Percentiles rank a stretch among this genome's conserved stretches.
These are phyloP conservation scores for Andrena praecox DNA, from an alignment of 2,888 invertebrate species.

Conservation along the genomic window DNA sequence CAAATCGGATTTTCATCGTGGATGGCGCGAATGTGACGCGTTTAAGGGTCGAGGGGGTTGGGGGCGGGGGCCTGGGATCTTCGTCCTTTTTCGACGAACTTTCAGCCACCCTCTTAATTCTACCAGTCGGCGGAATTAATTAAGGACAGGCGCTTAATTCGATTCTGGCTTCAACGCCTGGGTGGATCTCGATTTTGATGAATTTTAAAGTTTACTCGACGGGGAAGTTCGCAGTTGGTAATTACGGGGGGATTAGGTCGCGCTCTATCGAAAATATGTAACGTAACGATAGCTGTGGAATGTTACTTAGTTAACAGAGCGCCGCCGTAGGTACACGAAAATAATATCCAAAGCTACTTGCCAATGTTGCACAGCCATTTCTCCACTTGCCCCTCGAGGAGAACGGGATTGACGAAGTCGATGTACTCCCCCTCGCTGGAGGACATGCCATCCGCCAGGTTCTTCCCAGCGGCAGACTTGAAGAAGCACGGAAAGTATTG, in stretches of 20 bases:
- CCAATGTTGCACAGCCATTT: conserved; percentile 92
- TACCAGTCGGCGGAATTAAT: conserved; percentile 2
- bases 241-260: not conserved
- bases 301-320: too few relatives aligned
- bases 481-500: not conserved
- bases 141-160: not conserved
- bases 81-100: not conserved
- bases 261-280: too few relatives aligned
- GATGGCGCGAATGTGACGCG: not conserved
- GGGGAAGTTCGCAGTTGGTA: not conserved
- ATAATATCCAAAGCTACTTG: conserved; percentile 79
- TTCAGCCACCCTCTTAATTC: not conserved
- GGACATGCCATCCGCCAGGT: conserved; percentile 90
- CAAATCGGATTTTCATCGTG: conserved; percentile 38
- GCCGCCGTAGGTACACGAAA: not conserved
- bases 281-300: too few relatives aligned
- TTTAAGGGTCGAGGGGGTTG: not conserved
- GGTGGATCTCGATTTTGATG: not conserved
- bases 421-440: conserved; percentile 94
- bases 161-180: not conserved
- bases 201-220: not conserved
- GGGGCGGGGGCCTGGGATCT: too few relatives aligned
- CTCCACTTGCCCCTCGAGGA: conserved; percentile 93
- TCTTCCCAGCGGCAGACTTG: conserved; percentile 78
- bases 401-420: conserved; percentile 89